Conservation (phyloP, 2,113 vertebrate species). For the Paradisaea rubra region DNA sequence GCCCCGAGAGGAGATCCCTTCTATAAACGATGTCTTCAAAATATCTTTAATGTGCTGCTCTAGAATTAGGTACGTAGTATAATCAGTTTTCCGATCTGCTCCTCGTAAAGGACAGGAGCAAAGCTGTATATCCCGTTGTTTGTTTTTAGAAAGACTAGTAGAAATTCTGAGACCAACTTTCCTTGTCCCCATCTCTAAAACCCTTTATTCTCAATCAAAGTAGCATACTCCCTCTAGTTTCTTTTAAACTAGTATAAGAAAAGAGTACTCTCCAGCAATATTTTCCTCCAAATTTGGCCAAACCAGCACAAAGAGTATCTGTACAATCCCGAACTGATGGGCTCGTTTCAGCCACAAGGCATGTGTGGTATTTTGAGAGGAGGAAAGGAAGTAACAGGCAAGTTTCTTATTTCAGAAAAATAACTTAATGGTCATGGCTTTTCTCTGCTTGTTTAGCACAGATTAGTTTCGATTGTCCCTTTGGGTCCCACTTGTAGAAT, state of each 20-base stretch:
- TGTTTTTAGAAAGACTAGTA: background rate
- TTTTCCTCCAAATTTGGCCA: too few relatives aligned
- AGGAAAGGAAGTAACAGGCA: background rate
- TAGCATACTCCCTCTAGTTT: background rate
- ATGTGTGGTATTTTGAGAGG: background rate
- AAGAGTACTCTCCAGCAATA: background rate
- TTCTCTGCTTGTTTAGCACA: background rate
- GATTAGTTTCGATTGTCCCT: background rate
- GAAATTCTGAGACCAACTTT: background rate
- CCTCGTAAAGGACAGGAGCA: background rate
- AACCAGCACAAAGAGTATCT: background rate
- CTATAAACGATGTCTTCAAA: background rate
- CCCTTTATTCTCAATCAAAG: background rate
- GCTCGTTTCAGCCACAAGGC: background rate
- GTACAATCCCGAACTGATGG: background rate
- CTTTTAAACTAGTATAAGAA: background rate
- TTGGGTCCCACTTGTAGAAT: background rate
- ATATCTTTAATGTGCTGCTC: background rate
- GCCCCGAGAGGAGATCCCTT: accelerated
- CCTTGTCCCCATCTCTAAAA: background rate
- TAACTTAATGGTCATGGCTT: background rate
- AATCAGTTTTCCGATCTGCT: background rate
- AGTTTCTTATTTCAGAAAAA: background rate
- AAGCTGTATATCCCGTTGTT: background rate
- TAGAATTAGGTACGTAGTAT: background rate